Evolutionary conservation across 2,113 vertebrate genomes (phyloP), one percentile per base, ranked within the genome.

Genomic region (Clupea harengus): DNA sequence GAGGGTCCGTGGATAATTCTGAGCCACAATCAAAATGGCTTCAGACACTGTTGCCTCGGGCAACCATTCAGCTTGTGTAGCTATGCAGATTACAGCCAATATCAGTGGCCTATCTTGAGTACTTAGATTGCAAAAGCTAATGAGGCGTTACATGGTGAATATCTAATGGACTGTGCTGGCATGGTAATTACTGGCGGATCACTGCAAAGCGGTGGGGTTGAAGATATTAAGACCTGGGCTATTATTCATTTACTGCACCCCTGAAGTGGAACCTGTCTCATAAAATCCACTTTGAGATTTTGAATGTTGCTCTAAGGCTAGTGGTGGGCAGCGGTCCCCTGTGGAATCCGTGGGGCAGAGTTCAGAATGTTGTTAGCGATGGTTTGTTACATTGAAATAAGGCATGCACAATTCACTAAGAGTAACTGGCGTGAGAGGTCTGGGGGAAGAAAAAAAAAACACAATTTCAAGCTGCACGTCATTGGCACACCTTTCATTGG

Each of bases 111-210:
- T 85, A 88, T 88, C 87, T 89, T 87, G 86, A 82, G 86, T 85
- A 89, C 86, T 91, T 89, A 91, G 87, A 88, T 81, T 85, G 88
- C 80, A 88, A 86, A 84, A 85, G 83, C 89, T 91, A 89, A 88
- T 88, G 91, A 91, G 88, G 85, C 87, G 81, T 81, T 88, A 87
- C 87, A 85, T 78, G 57, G 90, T 89, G 90, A 91, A 89, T 91
- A 88, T 88, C 85, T 90, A 90, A 90, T 90, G 87, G 87, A 81
- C 81, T 92, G 90, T 88, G 90, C 86, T 88, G 87, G 80, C 86
- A 89, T 87, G 87, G 83, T 89, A 92, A 91, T 91, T 92, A 90
- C 82, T 72, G 64, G 78, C 52, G 86, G 83, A 85, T 78, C 85
- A 87, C 75, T 28, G 82, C 13, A 57, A 81, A 86, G 89, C 86